Conservation (phyloP, 2,797 vertebrate genomes). For the Phylloscopus collybita region DNA sequence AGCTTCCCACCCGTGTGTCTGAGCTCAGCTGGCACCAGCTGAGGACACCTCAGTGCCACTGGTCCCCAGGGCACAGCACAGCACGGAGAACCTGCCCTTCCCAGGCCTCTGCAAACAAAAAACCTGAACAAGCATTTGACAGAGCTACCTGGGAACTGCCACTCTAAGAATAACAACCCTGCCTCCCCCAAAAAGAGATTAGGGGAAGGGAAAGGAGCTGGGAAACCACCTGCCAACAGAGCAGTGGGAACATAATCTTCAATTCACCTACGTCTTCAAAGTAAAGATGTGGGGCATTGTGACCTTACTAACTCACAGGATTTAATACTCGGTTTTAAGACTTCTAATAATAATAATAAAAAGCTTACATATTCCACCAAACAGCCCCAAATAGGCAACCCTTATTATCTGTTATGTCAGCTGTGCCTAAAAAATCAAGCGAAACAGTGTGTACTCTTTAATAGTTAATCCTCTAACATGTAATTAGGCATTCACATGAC, state of each 20-base stretch:
- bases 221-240: neutral
- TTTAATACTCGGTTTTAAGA: conserved; percentile 27
- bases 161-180: neutral
- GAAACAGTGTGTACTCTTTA: conserved; percentile 73
- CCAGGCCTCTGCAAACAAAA: neutral
- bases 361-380: conserved; percentile 44
- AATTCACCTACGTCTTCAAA: neutral
- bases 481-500: conserved; percentile 92
- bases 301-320: neutral
- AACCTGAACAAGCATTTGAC: neutral
- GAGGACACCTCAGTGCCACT: neutral
- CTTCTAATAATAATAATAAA: conserved; percentile 32
- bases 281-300: neutral
- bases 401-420: conserved; percentile 63
- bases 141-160: neutral
- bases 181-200: neutral
- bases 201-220: neutral
- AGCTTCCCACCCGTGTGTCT: neutral
- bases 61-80: neutral
- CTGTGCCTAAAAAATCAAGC: conserved; percentile 73
- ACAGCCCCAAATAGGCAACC: conserved; percentile 47
- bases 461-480: conserved; percentile 84
- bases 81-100: neutral
- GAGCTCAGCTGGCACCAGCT: neutral
- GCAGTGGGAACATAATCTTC: neutral